Evolutionary conservation across 2,797 vertebrate species (phyloP), one percentile per base, ranked within the genome.

Genomic region (Arctocebus calabarensis): DNA sequence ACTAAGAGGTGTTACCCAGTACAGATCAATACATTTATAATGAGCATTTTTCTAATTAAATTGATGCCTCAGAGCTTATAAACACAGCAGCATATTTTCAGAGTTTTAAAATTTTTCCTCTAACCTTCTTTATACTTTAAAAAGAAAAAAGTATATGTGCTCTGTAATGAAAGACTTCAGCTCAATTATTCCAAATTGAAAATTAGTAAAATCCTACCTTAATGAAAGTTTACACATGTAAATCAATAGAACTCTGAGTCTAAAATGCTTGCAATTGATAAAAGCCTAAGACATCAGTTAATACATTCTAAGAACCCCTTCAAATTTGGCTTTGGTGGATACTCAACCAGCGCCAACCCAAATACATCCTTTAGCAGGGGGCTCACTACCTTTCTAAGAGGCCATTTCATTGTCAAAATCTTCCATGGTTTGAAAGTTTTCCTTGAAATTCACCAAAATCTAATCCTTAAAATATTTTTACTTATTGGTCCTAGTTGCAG

Each of bases 81-180:
- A 95, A 74, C 45, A 91, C 32, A 85, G 37, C 25, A 75, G n/a
- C 10, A 40, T 87, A 75, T 71, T 86, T 96, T 91, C 89, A 93
- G 12, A 48, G 4, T 83, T 84, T 94, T 91, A 40, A 90, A 57
- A 91, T 29, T 95, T 57, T 90, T 87, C 68, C 27, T 94, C 34
- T 90, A 96, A 88, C 81, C 32, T 92, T 88, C 78, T 91, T 75
- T 88, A 88, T 85, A 59, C 20, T 93, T 19, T 88, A 84, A 94
- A 94, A 94, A 64, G 57, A 78, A 91, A 95, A 84, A 70, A 48
- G 4, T 52, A 52, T 61, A 89, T 77, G n/a, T 96, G 10, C 37
- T 90, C 23, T 62, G 57, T 62, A 62, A 93, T 90, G 68, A 88
- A 91, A 97, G 29, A 64, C n/a, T 91, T 89, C 62, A 89, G 52